phyloP scores from a whole-genome alignment of 2,888 invertebrate species.

The Amphiduros pacificus region DNA sequence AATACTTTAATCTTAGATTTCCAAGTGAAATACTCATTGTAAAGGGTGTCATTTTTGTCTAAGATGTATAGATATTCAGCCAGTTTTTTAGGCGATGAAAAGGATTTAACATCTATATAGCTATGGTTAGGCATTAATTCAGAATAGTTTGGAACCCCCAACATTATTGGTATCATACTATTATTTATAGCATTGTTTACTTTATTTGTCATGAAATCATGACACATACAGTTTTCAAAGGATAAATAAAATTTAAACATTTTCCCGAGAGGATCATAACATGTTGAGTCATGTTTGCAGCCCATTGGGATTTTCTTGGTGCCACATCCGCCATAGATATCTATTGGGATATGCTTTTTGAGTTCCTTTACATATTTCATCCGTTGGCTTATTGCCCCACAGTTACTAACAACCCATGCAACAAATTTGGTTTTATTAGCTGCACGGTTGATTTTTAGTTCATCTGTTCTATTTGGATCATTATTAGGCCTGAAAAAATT shows the following conservation, averaged over 20 bases:
- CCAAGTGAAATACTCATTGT: slow-evolving; percentile 94
- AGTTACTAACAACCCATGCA: slow-evolving; percentile 98
- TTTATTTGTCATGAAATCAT: slow-evolving; percentile 34
- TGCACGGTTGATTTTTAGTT: no score
- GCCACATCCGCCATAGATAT: slow-evolving; percentile 67
- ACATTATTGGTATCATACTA: slow-evolving; percentile 30
- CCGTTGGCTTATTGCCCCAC: slow-evolving; percentile 87
- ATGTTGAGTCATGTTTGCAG: slow-evolving; percentile 62
- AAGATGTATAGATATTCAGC: slow-evolving; percentile 84
- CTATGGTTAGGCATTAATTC: slow-evolving; percentile 84
- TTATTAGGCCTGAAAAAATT: slow-evolving; percentile 86
- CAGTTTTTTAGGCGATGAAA: slow-evolving; percentile 81
- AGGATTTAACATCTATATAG: slow-evolving; percentile 95
- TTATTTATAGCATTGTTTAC: no score
- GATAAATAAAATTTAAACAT: slow-evolving; percentile 32
- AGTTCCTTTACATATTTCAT: slow-evolving; percentile 84
- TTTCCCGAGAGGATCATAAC: not conserved
- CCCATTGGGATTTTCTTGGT: no score
- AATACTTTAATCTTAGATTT: no score
- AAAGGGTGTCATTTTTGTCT: slow-evolving; percentile 84
- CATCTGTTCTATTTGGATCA: slow-evolving; percentile 6
- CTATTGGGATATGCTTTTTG: slow-evolving; percentile 74
- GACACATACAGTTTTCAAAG: slow-evolving; percentile 34
- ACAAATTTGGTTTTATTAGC: slow-evolving; percentile 91
- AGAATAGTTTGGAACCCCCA: slow-evolving; percentile 31